Conservation (phyloP, 2,888 invertebrate genomes). For the Drosophila rubida region DNA sequence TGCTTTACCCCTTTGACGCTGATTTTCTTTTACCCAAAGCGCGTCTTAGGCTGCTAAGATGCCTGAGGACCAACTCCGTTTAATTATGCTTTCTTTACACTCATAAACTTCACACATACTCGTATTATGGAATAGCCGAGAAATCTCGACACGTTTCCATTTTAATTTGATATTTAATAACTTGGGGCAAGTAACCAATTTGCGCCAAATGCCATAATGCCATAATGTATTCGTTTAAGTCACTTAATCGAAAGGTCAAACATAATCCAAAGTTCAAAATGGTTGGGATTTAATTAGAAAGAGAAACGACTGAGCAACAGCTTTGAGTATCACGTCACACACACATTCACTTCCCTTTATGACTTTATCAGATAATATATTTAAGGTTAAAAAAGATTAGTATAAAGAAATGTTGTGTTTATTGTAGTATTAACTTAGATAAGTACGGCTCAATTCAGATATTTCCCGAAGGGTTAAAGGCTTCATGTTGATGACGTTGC, state of each 20-base stretch:
- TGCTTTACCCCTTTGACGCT: constrained; percentile 14
- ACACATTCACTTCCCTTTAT: neutral
- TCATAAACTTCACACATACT: constrained; percentile 61
- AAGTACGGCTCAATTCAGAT: neutral
- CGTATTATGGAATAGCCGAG: constrained; percentile 54
- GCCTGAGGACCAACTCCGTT: constrained; percentile 64
- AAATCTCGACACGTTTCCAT: constrained; percentile 44
- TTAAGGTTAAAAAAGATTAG: neutral
- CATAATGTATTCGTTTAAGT: constrained; percentile 33
- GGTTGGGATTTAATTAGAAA: constrained; percentile 53
- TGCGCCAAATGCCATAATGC: constrained; percentile 45
- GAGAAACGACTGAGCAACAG: neutral
- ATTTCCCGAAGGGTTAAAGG: neutral
- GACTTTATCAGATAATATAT: neutral
- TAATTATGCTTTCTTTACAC: constrained; percentile 67
- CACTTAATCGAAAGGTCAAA: constrained; percentile 44
- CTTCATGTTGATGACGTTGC: constrained; percentile 20
- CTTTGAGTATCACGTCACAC: too few species aligned
- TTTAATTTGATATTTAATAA: constrained; percentile 67
- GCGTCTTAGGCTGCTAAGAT: constrained; percentile 1
- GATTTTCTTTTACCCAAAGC: neutral
- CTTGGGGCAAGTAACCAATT: constrained; percentile 61
- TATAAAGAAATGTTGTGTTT: neutral
- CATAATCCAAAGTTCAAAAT: constrained; percentile 35
- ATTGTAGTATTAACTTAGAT: neutral